These are phyloP conservation scores for Leucopsar rothschildi DNA, from an alignment of 2,113 vertebrate species.

Conservation along the genomic window DNA sequence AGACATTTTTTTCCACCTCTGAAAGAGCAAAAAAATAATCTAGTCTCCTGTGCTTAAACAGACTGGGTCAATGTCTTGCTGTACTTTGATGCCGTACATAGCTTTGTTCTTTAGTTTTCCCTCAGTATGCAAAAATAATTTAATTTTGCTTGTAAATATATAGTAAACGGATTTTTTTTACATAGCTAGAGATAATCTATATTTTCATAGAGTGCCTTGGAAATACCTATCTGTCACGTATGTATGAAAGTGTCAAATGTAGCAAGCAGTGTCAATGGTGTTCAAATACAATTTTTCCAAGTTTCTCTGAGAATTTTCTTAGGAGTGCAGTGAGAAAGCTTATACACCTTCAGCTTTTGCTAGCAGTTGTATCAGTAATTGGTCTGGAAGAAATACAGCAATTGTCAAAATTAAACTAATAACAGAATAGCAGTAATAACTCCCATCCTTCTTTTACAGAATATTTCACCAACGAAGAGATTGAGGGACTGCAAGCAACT, in stretches of 20 bases:
- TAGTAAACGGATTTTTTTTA: neutral
- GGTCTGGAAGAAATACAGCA: neutral
- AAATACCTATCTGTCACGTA: neutral
- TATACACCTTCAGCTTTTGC: neutral
- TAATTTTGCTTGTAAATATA: neutral
- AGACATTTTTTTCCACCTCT: neutral
- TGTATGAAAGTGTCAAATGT: neutral
- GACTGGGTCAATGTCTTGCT: neutral
- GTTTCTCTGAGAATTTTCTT: neutral
- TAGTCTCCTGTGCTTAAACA: neutral
- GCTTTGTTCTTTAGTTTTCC: neutral
- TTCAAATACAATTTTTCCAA: neutral
- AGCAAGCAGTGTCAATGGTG: neutral
- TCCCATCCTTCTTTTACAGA: neutral
- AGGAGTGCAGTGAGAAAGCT: neutral
- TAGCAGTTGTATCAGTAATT: fast-evolving
- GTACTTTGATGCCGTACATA: neutral
- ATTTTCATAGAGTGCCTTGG: neutral
- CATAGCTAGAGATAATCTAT: neutral
- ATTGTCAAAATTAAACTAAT: neutral
- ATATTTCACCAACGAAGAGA: neutral
- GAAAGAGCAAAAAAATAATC: neutral
- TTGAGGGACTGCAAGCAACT: neutral
- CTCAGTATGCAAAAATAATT: neutral
- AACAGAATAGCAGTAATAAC: neutral